Evolutionary conservation across 2,888 invertebrate species (phyloP), one percentile per base, ranked within the genome.

Genomic region (Arctia plantaginis): DNA sequence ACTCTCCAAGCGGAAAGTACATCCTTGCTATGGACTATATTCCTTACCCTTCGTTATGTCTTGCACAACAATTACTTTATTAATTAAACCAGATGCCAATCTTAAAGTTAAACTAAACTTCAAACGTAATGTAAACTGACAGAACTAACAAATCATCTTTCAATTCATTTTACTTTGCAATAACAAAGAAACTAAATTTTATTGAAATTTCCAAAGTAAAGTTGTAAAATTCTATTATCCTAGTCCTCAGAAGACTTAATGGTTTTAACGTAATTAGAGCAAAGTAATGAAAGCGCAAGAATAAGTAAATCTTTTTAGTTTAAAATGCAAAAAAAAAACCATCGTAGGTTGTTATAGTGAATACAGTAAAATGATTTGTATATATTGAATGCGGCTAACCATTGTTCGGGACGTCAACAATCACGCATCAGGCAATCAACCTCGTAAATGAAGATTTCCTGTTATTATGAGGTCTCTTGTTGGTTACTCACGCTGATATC

Each of bases 381-480:
- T 67, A 79, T 77, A 76, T 66, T 72, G 41, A 78, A 74, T 72
- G 67, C 23, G 71, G 55, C 69, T 69, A 71, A 55, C 77, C 77
- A 83, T 83, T 81, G 83, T 83, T 67, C 72, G 71, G 66, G 67
- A 65, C 62, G 77, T 83, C 85, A 75, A 75, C 69, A 75, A 72
- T 72, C 72, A 64, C 35, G 67, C 69, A 80, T 83, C 82, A 79
- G 82, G 78, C 82, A 83, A 86, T 86, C 80, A 81, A 84, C 80
- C 77, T 83, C 80, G 85, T 89, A 88, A 89, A 89, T 84, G 85
- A 88, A 88, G 81, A 84, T 86, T 90, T 90, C 90, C 90, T 90
- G 90, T 90, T 88, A 80, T 85, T 84, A 81, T 83, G 82, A 82
- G 84, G 83, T 83, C 84, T 78, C 77, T 69, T 77, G 82, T 83